A percentile compares a stretch with the other conserved stretches of the same genome.
phyloP scores from a whole-genome alignment of 2,797 vertebrate genomes.

The Sorex maritimensis region DNA sequence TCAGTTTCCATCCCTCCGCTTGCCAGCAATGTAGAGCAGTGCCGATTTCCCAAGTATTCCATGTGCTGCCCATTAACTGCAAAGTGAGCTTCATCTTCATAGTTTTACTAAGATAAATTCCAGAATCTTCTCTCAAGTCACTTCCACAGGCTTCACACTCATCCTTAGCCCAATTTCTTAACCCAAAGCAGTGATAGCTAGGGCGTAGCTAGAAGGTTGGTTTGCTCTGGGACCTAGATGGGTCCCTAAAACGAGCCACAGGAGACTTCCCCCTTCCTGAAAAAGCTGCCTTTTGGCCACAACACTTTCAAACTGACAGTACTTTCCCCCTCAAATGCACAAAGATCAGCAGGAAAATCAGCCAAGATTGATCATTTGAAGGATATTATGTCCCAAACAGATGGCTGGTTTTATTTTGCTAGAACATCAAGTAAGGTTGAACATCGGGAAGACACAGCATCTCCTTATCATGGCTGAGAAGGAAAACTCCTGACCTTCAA shows the following conservation, averaged over 20 bases:
- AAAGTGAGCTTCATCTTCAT: not conserved
- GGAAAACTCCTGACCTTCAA: not conserved
- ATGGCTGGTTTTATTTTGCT: slow-evolving; percentile 51
- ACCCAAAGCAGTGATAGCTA: not conserved
- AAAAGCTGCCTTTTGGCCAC: not conserved
- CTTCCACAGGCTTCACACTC: not conserved
- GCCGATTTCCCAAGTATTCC: not conserved
- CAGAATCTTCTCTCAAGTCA: slow-evolving; percentile 52
- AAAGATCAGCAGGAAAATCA: not conserved
- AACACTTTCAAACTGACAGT: not conserved
- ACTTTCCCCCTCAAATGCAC: not conserved
- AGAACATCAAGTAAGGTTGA: not conserved
- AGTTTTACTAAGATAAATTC: slow-evolving; percentile 56
- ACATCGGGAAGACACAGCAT: not conserved
- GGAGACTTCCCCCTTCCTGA: not conserved
- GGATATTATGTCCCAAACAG: slow-evolving; percentile 14
- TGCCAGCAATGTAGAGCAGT: not conserved
- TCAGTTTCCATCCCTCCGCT: no score
- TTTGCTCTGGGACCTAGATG: not conserved
- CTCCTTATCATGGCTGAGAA: not conserved
- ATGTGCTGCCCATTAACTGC: no score
- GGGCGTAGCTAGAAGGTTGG: no score
- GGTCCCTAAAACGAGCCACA: slow-evolving; percentile 16
- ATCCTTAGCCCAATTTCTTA: not conserved
- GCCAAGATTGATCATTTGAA: not conserved